These are phyloP conservation scores for Drosophila pectinifera DNA, from an alignment of 1,140 invertebrate genomes.

Conservation along the genomic window DNA sequence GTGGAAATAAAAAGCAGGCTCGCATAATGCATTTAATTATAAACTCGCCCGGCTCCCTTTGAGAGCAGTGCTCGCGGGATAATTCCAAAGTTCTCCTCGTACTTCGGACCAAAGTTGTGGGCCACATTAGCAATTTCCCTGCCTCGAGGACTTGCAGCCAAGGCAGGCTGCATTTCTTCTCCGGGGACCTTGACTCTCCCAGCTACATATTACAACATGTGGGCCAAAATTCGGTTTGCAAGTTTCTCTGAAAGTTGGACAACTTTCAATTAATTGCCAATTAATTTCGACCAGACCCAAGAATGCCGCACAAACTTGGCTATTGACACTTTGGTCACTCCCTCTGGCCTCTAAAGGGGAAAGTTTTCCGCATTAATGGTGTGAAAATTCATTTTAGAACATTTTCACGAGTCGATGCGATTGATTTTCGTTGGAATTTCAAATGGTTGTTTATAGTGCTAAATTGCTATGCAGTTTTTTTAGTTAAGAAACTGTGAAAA, in stretches of 20 bases:
- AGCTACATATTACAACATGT: slow-evolving; percentile 2
- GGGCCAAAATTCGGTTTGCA: slow-evolving; percentile 27
- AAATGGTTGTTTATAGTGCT: not conserved
- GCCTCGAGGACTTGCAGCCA: slow-evolving; percentile 23
- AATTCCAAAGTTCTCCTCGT: slow-evolving; percentile 41
- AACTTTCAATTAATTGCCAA: slow-evolving; percentile 79
- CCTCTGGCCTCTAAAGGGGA: not conserved
- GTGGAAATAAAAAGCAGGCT: slow-evolving; percentile 11
- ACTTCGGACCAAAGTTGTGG: slow-evolving; percentile 44
- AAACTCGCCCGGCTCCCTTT: slow-evolving; percentile 35
- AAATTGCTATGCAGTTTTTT: slow-evolving; percentile 1
- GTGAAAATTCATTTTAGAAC: slow-evolving; percentile 33
- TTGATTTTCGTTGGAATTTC: slow-evolving; percentile 8
- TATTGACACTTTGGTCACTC: slow-evolving; percentile 21
- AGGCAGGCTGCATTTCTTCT: slow-evolving; percentile 23
- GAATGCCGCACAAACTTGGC: slow-evolving; percentile 27
- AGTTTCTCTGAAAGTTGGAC: slow-evolving; percentile 38
- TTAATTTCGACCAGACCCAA: slow-evolving; percentile 55
- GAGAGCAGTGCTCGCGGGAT: slow-evolving; percentile 11
- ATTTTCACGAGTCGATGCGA: slow-evolving; percentile 12
- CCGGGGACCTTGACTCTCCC: slow-evolving; percentile 13
- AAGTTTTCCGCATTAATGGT: slow-evolving; percentile 24
- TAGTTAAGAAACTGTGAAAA: no score
- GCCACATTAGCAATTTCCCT: slow-evolving; percentile 75
- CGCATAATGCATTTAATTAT: slow-evolving; percentile 75